Evolutionary conservation across 2,888 invertebrate species (phyloP), one percentile per base, ranked within the genome.

Genomic region (Atherix ibis): DNA sequence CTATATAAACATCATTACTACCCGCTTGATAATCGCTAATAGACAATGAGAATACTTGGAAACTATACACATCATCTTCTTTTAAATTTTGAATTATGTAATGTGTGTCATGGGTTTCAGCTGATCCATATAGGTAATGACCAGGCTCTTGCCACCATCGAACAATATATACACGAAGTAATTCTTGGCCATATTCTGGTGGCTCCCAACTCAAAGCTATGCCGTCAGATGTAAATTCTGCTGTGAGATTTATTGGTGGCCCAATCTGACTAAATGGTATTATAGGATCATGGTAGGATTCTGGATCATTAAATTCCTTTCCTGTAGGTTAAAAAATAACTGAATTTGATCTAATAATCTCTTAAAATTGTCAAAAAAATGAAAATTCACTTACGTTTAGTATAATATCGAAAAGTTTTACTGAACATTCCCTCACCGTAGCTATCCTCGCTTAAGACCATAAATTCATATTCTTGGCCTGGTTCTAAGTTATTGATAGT

Each of bases 361-460:
- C 19, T 6, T 19, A 6, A 19, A 19, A 19, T 6, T 19, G 5
- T 27, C 52, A 46, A 22, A 22, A 22, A 22, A 22, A 6, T 22
- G 10, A 8, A 22, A 8, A 22, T 18, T 30, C 16, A 35, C 47
- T 47, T 46, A 63, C 65, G 70, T 56, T 73, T 71, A 1, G 89
- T 89, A 51, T 70, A 70, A 35, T 79, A 73, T 46, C 72, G 70
- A 18, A 88, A 67, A 9, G 81, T 71, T 56, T 84, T 83, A 60
- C 91, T 91, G 54, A 87, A 88, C 63, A 88, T 76, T 16, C 91
- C 89, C 49, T 89, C 87, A 5, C 89, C 89, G 39, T 74, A 68
- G 49, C 78, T 72, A 58, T 92, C 89, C 56, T 84, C 80, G 46
- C 88, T 78, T 31, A 88, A 68, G 31, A 94, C 82, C 71, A 88